These are phyloP conservation scores for Pelecanus crispus DNA, from an alignment of 2,113 vertebrate species.

Conservation along the genomic window DNA sequence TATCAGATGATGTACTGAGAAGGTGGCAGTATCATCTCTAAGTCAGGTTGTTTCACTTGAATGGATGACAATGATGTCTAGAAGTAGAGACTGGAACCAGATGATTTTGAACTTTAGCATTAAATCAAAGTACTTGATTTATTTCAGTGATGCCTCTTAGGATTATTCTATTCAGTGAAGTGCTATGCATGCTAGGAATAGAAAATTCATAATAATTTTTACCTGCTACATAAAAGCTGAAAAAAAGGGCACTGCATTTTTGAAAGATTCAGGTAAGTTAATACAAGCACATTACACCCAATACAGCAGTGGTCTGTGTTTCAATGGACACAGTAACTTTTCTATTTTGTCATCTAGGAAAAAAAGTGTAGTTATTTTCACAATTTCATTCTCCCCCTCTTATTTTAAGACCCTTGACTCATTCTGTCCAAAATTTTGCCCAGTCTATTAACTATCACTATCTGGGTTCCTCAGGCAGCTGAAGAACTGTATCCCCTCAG, in stretches of 20 bases:
- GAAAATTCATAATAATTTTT: neutral
- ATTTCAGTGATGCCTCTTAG: neutral
- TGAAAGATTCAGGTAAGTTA: neutral
- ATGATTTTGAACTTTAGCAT: constrained; percentile 22
- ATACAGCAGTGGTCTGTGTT: neutral
- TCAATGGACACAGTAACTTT: neutral
- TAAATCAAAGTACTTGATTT: constrained; percentile 51
- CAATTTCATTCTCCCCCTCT: neutral
- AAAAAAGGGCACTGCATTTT: neutral
- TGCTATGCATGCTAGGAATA: neutral
- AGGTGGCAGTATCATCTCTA: neutral
- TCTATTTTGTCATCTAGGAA: neutral
- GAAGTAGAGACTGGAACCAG: constrained; percentile 17
- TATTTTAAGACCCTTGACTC: neutral
- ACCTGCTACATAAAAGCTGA: neutral
- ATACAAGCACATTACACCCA: neutral
- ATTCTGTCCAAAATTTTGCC: neutral
- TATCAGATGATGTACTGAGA: constrained; percentile 14
- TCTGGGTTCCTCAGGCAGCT: neutral
- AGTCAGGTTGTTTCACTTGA: constrained; percentile 32
- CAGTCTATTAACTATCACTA: neutral
- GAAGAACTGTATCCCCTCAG: neutral
- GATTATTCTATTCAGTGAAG: neutral
- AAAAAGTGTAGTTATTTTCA: neutral
- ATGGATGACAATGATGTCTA: neutral